Evolutionary conservation across 2,113 vertebrate genomes (phyloP).

Genomic region (Melanerpes formicivorus): DNA sequence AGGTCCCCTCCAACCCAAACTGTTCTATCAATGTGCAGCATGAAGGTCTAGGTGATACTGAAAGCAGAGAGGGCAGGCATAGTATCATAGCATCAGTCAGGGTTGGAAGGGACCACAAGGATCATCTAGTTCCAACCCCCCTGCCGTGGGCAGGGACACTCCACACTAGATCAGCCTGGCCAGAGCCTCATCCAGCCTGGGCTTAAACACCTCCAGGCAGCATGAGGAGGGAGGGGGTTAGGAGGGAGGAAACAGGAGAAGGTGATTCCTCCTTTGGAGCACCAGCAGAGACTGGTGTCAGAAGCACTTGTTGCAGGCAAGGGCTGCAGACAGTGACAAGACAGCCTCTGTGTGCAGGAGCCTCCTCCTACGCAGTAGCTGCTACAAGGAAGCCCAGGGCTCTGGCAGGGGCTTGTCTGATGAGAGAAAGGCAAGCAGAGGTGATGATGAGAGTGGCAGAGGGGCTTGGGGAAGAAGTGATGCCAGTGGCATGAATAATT

Average conservation of each 20-base stretch:
- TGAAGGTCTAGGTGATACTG: fast-evolving
- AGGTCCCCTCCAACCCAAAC: too few species aligned
- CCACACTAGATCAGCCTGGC: too few species aligned
- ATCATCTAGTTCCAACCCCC: too few species aligned
- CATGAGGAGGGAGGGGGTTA: neutral
- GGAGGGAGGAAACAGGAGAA: neutral
- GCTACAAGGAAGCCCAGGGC: neutral
- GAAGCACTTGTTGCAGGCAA: neutral
- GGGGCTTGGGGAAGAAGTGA: too few species aligned
- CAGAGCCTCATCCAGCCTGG: too few species aligned
- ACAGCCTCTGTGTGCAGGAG: neutral
- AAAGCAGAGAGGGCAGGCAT: neutral
- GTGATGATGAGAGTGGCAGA: neutral
- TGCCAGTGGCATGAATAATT: neutral
- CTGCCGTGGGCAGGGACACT: too few species aligned
- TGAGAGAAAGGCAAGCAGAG: neutral
- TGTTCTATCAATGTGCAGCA: neutral
- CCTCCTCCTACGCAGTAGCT: neutral
- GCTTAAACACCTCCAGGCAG: neutral
- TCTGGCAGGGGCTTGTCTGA: neutral
- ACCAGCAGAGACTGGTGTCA: neutral
- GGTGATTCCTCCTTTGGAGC: neutral
- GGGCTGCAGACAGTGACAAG: fast-evolving
- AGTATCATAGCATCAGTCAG: too few species aligned
- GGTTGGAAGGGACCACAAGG: too few species aligned